phyloP scores from a whole-genome alignment of 1,140 invertebrate genomes.

The Hirudo medicinalis region DNA sequence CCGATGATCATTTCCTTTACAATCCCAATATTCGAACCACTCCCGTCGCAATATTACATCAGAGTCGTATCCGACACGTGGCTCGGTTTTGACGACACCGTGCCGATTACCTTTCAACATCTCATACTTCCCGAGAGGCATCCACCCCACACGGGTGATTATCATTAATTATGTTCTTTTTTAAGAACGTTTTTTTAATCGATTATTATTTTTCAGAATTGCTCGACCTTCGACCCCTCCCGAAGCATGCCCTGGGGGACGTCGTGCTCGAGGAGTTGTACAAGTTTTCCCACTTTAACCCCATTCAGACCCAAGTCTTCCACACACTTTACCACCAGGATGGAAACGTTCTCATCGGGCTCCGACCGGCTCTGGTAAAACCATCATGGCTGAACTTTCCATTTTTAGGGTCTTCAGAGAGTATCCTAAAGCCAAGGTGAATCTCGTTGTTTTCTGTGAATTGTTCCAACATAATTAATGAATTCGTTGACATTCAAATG shows the following conservation, averaged over 20 bases:
- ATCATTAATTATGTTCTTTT: neutral
- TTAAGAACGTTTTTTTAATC: conserved; percentile 13
- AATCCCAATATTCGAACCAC: conserved; percentile 79
- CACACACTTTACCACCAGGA: conserved; percentile 90
- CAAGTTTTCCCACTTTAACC: conserved; percentile 89
- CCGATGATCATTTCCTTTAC: conserved; percentile 79
- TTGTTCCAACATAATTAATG: too few relatives aligned
- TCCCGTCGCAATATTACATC: conserved; percentile 82
- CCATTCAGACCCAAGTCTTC: conserved; percentile 97
- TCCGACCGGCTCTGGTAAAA: conserved; percentile 97
- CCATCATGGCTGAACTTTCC: conserved; percentile 90
- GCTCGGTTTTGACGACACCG: conserved; percentile 62
- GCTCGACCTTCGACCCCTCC: conserved; percentile 75
- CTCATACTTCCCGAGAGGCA: conserved; percentile 80
- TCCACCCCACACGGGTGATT: conserved; percentile 71
- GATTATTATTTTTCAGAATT: conserved; percentile 51
- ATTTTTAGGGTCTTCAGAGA: conserved; percentile 83
- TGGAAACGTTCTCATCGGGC: conserved; percentile 87
- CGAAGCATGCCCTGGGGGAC: conserved; percentile 67
- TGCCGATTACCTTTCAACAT: conserved; percentile 70
- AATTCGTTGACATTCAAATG: too few relatives aligned
- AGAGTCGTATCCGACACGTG: conserved; percentile 74
- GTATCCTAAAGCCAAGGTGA: conserved; percentile 66
- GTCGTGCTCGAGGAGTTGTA: conserved; percentile 65
- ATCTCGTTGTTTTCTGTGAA: too few relatives aligned